Evolutionary conservation across 2,888 invertebrate species (phyloP).

Genomic region (Tholera decimalis): DNA sequence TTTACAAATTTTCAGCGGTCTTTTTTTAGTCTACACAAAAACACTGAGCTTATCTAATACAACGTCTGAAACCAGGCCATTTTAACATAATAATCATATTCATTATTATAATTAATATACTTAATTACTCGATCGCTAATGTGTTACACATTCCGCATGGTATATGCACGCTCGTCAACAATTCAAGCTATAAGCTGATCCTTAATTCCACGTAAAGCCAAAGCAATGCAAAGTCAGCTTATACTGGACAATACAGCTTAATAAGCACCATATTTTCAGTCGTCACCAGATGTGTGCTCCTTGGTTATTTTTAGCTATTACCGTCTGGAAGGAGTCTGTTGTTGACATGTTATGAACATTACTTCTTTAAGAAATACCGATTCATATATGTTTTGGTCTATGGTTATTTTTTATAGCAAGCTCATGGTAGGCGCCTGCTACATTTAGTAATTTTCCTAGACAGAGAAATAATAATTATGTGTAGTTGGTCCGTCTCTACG

Average conservation of each 20-base stretch:
- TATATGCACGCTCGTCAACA: not conserved
- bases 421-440: too few species aligned
- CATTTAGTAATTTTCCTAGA: too few species aligned
- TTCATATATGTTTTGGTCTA: too few species aligned
- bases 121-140: conserved; percentile 11
- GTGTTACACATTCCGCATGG: conserved; percentile 9
- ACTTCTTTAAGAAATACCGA: not conserved
- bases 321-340: conserved; percentile 29
- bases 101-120: conserved; percentile 16
- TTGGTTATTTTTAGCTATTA: conserved; percentile 24
- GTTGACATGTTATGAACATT: not conserved
- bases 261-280: conserved; percentile 19
- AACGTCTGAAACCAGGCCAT: not conserved
- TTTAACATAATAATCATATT: conserved; percentile 10
- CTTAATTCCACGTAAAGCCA: not conserved
- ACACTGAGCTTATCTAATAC: not conserved
- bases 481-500: too few species aligned
- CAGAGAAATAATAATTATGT: too few species aligned
- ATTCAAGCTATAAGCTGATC: not conserved
- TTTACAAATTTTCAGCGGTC: too few species aligned
- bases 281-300: conserved; percentile 25
- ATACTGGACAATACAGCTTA: not conserved
- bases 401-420: too few species aligned
- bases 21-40: too few species aligned
- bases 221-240: not conserved